These are phyloP conservation scores for Condylura cristata DNA, from an alignment of 2,113 vertebrate species.

Conservation along the genomic window DNA sequence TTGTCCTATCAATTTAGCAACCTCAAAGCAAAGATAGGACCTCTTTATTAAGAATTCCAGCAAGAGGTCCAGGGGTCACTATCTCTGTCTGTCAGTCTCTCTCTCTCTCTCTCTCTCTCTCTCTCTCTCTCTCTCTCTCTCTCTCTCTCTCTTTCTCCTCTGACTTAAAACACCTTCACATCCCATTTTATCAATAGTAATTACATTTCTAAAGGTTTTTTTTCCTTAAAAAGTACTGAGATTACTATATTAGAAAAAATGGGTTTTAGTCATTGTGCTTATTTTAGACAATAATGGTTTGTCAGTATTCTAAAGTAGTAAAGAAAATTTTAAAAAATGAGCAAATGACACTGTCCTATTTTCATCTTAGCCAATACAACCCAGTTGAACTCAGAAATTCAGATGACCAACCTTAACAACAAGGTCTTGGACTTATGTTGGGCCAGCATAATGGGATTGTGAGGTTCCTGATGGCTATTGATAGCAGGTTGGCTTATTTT, in stretches of 20 bases:
- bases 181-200: background rate
- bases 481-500: background rate
- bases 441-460: fast-evolving
- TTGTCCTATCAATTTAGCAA: background rate
- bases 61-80: background rate
- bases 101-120: background rate
- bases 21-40: background rate
- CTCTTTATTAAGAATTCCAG: background rate
- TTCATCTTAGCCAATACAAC: too few species aligned
- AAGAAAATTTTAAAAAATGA: background rate
- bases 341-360: background rate
- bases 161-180: background rate
- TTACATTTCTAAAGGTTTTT: background rate
- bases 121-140: background rate
- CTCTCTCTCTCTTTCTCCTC: background rate
- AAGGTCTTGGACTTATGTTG: background rate
- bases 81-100: background rate
- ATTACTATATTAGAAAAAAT: background rate
- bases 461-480: background rate
- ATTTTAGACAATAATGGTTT: background rate
- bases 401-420: background rate
- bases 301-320: background rate
- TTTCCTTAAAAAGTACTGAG: background rate
- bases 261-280: background rate
- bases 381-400: background rate